Evolutionary conservation across 1,140 invertebrate genomes (phyloP).

Genomic region (Saxidomus purpurata): DNA sequence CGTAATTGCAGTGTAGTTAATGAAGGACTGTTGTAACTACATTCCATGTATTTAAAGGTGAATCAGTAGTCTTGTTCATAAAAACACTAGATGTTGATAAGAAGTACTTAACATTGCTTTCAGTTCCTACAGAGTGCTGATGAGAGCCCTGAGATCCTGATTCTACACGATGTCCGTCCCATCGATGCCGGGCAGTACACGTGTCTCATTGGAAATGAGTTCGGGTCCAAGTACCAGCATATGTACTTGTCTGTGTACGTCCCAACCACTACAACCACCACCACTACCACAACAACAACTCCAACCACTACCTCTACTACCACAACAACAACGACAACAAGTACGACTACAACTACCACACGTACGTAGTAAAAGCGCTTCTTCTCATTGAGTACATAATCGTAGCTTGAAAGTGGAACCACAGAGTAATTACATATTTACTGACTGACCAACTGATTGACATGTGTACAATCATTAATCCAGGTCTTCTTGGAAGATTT

Average conservation of each 20-base stretch:
- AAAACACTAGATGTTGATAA: no score
- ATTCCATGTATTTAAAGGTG: no score
- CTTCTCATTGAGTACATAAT: no score
- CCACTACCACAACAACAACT: constrained; percentile 52
- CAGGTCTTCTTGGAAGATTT: no score
- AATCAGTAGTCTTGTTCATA: no score
- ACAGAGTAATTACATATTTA: no score
- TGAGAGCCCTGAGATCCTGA: constrained; percentile 49
- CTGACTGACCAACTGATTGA: no score
- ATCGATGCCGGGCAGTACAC: constrained; percentile 64
- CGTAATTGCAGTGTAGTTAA: no score
- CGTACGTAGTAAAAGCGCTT: constrained; percentile 22
- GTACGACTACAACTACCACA: background rate
- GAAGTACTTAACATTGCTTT: no score
- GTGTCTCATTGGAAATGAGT: constrained; percentile 59
- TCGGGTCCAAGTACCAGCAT: constrained; percentile 53
- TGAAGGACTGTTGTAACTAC: no score
- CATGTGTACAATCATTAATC: no score
- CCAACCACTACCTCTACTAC: constrained; percentile 9
- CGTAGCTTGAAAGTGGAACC: no score
- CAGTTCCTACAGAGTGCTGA: constrained; percentile 46
- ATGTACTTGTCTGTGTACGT: constrained; percentile 47
- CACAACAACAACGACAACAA: constrained; percentile 13
- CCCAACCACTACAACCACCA: constrained; percentile 53
- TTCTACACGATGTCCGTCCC: constrained; percentile 39